Conservation (phyloP, 2,797 vertebrate species). For the Artibeus lituratus region DNA sequence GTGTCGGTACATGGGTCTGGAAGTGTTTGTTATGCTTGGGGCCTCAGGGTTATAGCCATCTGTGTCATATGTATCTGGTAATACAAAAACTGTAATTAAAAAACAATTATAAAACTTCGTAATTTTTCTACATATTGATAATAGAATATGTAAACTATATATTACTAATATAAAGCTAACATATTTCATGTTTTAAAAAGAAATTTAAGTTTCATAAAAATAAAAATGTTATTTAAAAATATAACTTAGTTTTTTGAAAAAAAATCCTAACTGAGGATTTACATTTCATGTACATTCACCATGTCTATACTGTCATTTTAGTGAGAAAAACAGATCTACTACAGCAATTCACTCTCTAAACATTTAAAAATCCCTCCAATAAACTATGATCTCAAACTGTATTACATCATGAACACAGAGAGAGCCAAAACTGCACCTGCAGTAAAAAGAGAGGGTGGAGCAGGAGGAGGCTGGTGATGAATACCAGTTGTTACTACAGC, state of each 20-base stretch:
- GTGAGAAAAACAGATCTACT: background rate
- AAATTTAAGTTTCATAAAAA: slow-evolving; percentile 1
- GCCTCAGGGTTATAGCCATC: slow-evolving; percentile 98
- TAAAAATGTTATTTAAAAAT: slow-evolving; percentile 6
- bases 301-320: slow-evolving; percentile 18
- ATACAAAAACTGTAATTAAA: slow-evolving; percentile 84
- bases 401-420: slow-evolving; percentile 24
- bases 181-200: background rate
- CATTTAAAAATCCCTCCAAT: slow-evolving; percentile 26
- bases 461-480: slow-evolving; percentile 91
- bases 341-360: background rate
- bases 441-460: slow-evolving; percentile 89
- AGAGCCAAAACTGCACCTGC: slow-evolving; percentile 87
- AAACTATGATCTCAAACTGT: background rate
- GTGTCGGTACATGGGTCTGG: slow-evolving; percentile 95
- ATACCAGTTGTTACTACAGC: slow-evolving; percentile 96
- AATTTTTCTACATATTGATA: slow-evolving; percentile 48
- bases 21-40: slow-evolving; percentile 95
- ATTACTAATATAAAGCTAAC: background rate
- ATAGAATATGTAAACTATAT: slow-evolving; percentile 34
- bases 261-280: background rate
- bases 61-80: slow-evolving; percentile 92
- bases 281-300: background rate
- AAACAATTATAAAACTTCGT: slow-evolving; percentile 79
- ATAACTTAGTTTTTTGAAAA: background rate